Evolutionary conservation across 2,888 invertebrate species (phyloP).

Genomic region (Acleris laterana): DNA sequence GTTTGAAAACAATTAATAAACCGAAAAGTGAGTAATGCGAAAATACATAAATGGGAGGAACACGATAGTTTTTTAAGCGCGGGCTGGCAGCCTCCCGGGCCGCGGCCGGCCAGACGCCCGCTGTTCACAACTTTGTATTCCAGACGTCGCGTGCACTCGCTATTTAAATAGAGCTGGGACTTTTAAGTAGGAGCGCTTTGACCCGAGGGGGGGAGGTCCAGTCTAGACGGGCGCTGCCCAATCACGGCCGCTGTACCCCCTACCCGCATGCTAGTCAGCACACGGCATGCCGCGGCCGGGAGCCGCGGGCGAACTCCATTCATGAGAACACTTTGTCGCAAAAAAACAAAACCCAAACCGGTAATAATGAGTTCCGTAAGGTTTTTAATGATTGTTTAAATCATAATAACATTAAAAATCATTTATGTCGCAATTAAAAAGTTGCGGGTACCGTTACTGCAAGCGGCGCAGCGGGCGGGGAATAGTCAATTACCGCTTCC

Average conservation of each 20-base stretch:
- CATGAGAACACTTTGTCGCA: slow-evolving; percentile 19
- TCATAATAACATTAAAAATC: slow-evolving; percentile 28
- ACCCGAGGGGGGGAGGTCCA: slow-evolving; percentile 28
- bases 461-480: neutral
- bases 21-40: too few relatives aligned
- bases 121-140: neutral
- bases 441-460: slow-evolving; percentile 26
- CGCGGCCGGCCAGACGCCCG: neutral
- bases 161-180: slow-evolving; percentile 25
- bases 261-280: neutral
- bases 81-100: slow-evolving; percentile 2
- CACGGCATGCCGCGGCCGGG: slow-evolving; percentile 9
- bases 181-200: slow-evolving; percentile 24
- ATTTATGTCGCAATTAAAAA: slow-evolving; percentile 25
- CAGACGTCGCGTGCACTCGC: neutral
- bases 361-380: slow-evolving; percentile 18
- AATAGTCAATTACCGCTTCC: slow-evolving; percentile 12
- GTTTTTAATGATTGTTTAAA: slow-evolving; percentile 18
- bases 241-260: slow-evolving; percentile 24
- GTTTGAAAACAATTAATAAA: neutral
- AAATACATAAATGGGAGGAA: neutral
- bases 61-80: slow-evolving; percentile 8
- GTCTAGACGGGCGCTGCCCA: slow-evolving; percentile 35
- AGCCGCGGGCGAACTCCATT: slow-evolving; percentile 17
- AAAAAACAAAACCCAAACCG: slow-evolving; percentile 25